Evolutionary conservation across 1,140 invertebrate species (phyloP).

Genomic region (Euschistus heros): DNA sequence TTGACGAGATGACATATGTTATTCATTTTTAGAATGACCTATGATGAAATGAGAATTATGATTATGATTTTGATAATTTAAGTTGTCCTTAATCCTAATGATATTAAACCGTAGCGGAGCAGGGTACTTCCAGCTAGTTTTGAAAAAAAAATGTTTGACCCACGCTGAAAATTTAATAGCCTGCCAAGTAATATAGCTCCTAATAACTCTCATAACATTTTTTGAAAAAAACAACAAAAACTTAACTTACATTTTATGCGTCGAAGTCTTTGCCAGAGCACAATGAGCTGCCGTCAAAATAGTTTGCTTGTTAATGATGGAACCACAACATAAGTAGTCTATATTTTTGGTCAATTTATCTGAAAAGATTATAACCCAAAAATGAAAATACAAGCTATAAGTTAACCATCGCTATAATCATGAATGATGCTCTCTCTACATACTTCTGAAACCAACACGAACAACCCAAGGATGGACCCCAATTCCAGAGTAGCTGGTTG

Average conservation of each 20-base stretch:
- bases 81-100: no score
- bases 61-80: no score
- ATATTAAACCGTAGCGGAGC: no score
- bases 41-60: no score
- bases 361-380: slow-evolving; percentile 31
- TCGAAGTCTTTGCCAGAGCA: slow-evolving; percentile 52
- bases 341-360: slow-evolving; percentile 47
- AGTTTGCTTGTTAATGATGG: slow-evolving; percentile 48
- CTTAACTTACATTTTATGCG: slow-evolving; percentile 49
- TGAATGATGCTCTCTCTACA: slow-evolving; percentile 21
- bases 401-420: background rate
- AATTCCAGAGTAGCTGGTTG: slow-evolving; percentile 47
- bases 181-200: no score
- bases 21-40: no score
- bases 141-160: no score
- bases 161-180: no score
- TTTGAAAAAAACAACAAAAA: no score
- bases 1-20: no score
- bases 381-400: background rate
- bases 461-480: slow-evolving; percentile 55
- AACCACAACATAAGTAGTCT: slow-evolving; percentile 55
- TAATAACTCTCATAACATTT: no score
- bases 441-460: slow-evolving; percentile 53
- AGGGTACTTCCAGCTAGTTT: no score
- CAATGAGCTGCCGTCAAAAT: slow-evolving; percentile 61